Evolutionary conservation across 2,797 vertebrate genomes (phyloP), one percentile per base, ranked within the genome.

Genomic region (Dicrostonyx torquatus): DNA sequence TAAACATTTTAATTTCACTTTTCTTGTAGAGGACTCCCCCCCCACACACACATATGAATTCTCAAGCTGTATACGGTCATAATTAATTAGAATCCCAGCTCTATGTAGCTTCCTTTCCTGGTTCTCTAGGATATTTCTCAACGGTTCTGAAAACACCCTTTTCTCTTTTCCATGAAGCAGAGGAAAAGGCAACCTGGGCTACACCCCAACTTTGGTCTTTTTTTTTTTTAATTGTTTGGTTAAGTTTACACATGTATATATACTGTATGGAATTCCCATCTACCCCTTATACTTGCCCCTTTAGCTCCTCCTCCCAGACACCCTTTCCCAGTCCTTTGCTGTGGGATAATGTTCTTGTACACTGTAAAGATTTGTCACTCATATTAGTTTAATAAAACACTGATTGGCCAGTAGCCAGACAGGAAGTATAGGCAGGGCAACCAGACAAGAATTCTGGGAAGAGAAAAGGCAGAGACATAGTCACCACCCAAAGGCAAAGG

Each of bases 41-140:
- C 31, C n/a, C 31, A 14, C 9, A 45, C 9, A 11, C 17, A 53
- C 18, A 24, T 62, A 77, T 1, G 48, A 6, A 22, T 24, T 78
- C 18, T 22, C 10, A 4, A 78, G 18, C 10, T 34, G 37, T 37
- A 37, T 34, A 68, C 58, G 29, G 22, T 37, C 22, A 24, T 6
- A 17, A 64, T 88, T 91, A 96, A 83, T 92, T 78, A 89, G 95
- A 93, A 87, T 55, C 62, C 70, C 26, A 89, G 50, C 64, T 94
- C 50, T 79, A 62, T 17, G 58, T 48, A 62, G 70, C 48, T 77
- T 89, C 78, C 50, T 64, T 62, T 50, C 50, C 68, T 48, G 34
- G 82, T 89, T 82, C 73, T 73, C 60, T 89, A 77, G 86, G 76
- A 45, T 87, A 48, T 90, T 91, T 89, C 85, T 62, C 83, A 76